Evolutionary conservation across 1,140 invertebrate genomes (phyloP), one percentile per base, ranked within the genome.

Genomic region (Drosophila malerkotliana): DNA sequence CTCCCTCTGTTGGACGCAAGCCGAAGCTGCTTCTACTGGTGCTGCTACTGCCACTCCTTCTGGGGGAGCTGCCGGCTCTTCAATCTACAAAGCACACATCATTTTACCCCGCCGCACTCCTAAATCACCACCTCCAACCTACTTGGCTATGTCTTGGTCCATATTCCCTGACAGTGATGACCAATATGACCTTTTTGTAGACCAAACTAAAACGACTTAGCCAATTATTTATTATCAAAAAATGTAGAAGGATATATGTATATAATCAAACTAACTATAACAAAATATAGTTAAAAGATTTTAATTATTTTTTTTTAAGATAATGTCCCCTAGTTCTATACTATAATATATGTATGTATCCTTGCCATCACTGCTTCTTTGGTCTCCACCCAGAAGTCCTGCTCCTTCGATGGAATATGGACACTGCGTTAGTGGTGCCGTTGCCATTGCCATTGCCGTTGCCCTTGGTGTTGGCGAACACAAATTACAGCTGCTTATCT

Each of bases 401-500:
- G 47, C n/a, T 62, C 34, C 1, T 39, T 48, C 51, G 45, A 61
- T 52, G 37, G 45, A 41, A 51, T 51, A 24, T 44, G 45, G 24
- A 48, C 14, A 6, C 39, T 41, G 39, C 39, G 12, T 41, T 41
- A 18, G n/a, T 44, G 41, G 6, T 44, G 41, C 47, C 51, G 14
- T 21, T 55, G 52, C 39, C 30, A 47, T 14, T 47, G 21, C 34
- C 18, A 3, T 2, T 32, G 62, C 60, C 52, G 49, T 62, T 78
- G 79, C 79, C 79, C 54, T 88, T 85, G 82, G 71, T 88, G 83
- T 88, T 87, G 82, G 69, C 67, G 55, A 74, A 83, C 83, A 87
- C 82, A 87, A 87, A 87, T 87, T 87, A 87, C 82, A 83, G 78
- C 83, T 88, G 83, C 83, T 87, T 87, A 87, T 87, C 82, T 88